A percentile compares a stretch with the other conserved stretches of the same genome.
Evolutionary conservation across 2,888 invertebrate species (phyloP).

Genomic region (Campoletis raptor): DNA sequence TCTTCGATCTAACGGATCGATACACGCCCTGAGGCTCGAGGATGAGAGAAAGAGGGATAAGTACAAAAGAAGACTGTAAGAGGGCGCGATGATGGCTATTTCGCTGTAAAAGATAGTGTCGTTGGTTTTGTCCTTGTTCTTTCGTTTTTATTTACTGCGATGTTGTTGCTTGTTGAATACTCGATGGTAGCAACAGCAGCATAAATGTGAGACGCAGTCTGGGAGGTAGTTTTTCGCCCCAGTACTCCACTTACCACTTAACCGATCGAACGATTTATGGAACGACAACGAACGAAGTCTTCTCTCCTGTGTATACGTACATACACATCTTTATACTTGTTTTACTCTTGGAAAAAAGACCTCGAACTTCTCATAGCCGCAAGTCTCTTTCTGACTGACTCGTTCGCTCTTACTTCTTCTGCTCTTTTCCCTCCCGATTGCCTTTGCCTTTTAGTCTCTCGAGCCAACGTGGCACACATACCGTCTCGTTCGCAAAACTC

Average conservation of each 20-base stretch:
- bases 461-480: constrained; percentile 57
- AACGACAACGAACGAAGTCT: constrained; percentile 69
- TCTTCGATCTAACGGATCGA: constrained; percentile 80
- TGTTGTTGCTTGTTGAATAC: constrained; percentile 12
- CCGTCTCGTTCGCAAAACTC: constrained; percentile 26
- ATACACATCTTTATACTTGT: background rate
- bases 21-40: constrained; percentile 61
- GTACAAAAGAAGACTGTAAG: constrained; percentile 13
- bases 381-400: constrained; percentile 29
- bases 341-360: constrained; percentile 12
- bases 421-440: constrained; percentile 19
- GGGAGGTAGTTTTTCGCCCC: constrained; percentile 83
- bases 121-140: constrained; percentile 18
- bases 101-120: constrained; percentile 23
- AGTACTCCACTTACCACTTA: constrained; percentile 83
- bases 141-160: constrained; percentile 4
- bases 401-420: constrained; percentile 33
- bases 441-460: constrained; percentile 17
- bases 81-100: constrained; percentile 48
- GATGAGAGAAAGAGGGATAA: constrained; percentile 52
- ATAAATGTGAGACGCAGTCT: constrained; percentile 72
- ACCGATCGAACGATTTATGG: constrained; percentile 79
- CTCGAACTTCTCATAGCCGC: constrained; percentile 13
- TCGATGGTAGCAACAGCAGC: constrained; percentile 41
- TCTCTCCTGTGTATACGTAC: constrained; percentile 29